Conservation (phyloP, 2,113 vertebrate genomes). For the Atractosteus spatula region DNA sequence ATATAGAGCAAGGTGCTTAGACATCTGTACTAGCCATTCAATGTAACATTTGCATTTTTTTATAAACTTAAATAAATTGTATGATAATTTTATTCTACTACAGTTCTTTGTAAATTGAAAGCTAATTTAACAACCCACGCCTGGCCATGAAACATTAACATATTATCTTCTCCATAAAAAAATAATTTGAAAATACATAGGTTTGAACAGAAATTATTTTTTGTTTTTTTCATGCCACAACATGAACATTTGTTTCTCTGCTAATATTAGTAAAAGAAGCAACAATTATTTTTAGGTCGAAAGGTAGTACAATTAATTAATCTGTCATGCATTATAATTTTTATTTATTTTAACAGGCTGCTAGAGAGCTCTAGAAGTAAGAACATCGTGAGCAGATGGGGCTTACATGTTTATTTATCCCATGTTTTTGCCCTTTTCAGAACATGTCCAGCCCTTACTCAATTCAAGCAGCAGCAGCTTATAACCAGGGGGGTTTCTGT, state of each 20-base stretch:
- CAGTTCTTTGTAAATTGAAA: not conserved
- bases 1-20: not conserved
- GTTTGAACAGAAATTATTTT: not conserved
- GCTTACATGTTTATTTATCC: not conserved
- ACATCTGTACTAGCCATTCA: not conserved
- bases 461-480: not conserved
- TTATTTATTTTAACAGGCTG: not conserved
- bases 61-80: not conserved
- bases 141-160: not conserved
- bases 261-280: not conserved
- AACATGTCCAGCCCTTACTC: not conserved
- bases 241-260: not conserved
- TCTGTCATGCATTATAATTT: conserved; percentile 3
- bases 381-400: not conserved
- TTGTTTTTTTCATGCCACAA: not conserved
- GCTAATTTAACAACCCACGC: not conserved
- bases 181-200: not conserved
- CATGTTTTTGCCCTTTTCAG: not conserved
- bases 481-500: not conserved
- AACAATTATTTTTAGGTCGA: not conserved
- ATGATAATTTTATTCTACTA: not conserved
- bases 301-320: conserved; percentile 10
- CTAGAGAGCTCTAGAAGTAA: not conserved
- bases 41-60: conserved; percentile 2
- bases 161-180: not conserved